These are phyloP conservation scores for Plecturocebus donacophilus DNA, from an alignment of 2,113 vertebrate genomes.

Conservation along the genomic window DNA sequence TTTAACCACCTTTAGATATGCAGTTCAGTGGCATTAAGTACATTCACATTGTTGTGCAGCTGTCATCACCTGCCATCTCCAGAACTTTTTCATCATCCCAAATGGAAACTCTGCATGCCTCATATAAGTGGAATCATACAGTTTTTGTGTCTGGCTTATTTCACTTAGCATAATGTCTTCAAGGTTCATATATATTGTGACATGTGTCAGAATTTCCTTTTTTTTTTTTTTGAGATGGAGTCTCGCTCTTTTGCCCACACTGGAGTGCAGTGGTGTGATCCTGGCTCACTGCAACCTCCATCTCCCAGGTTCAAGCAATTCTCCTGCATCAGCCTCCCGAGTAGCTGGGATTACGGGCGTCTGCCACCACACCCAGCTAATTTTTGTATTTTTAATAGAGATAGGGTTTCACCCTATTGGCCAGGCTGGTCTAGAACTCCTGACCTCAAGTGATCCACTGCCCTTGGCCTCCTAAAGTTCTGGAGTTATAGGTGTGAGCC, in stretches of 20 bases:
- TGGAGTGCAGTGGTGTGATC: neutral
- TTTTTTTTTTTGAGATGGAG: neutral
- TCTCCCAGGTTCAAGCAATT: neutral
- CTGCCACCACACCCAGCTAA: neutral
- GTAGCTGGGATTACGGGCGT: neutral
- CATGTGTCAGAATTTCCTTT: neutral
- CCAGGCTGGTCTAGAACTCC: neutral
- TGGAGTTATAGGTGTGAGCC: neutral
- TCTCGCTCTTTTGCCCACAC: neutral
- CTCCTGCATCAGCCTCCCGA: neutral
- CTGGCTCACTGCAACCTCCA: neutral
- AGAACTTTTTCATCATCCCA: neutral
- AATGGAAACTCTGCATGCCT: neutral
- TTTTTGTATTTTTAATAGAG: neutral
- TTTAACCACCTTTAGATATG: neutral
- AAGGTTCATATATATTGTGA: neutral
- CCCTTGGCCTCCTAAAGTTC: neutral
- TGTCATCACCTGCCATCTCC: neutral
- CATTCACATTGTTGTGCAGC: neutral
- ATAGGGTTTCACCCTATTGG: neutral
- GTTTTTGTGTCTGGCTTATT: neutral
- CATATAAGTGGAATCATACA: neutral
- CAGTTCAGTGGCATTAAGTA: neutral
- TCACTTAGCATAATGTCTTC: neutral
- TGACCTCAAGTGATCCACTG: neutral